Base-by-base conservation (phyloP, 2,888 invertebrate genomes). In the Cybosia mesomella region DNA sequence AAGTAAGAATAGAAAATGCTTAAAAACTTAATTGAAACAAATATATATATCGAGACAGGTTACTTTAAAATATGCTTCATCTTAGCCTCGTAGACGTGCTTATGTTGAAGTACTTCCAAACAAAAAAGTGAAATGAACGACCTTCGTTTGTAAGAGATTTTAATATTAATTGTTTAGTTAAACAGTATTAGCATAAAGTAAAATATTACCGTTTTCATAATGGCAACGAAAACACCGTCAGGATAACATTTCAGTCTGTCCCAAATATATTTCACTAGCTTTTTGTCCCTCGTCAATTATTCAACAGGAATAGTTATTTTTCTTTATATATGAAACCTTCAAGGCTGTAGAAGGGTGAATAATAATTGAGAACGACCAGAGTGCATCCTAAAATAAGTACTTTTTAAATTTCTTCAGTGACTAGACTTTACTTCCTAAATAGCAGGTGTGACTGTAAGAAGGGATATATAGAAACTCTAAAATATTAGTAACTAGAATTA, bases 291-390 rank as follows among this genome's bases (percentile, higher is more conserved):
- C 67, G 63, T 73, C 75, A 80, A 73, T 68, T 77, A 77, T 80
- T 77, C 79, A 77, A 80, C 71, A 75, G 62, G 60, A 73, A 72
- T 67, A 73, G 80, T 75, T 75, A 78, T 80, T 68, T 78, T 72
- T 69, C 78, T 79, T 79, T 78, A 80, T 73, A 63, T 73, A 55
- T 68, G 67, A 70, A 77, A 71, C 69, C 79, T 73, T 74, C 18
- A 72, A 70, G 71, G 70, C 68, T 65, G 67, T 65, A 61, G 68
- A 67, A 71, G 81, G 79, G 79, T 80, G 79, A 80, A 79, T 79
- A 78, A 61, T 76, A 80, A 80, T 79, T 70, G 76, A 74, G 65
- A 74, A 72, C 69, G 59, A 72, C 68, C 68, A 80, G 69, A 68
- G 72, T 72, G 66, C 66, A 71, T 73, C 71, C 68, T 67, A 59